Conservation (phyloP, 2,797 vertebrate genomes). For the Capromys pilorides region DNA sequence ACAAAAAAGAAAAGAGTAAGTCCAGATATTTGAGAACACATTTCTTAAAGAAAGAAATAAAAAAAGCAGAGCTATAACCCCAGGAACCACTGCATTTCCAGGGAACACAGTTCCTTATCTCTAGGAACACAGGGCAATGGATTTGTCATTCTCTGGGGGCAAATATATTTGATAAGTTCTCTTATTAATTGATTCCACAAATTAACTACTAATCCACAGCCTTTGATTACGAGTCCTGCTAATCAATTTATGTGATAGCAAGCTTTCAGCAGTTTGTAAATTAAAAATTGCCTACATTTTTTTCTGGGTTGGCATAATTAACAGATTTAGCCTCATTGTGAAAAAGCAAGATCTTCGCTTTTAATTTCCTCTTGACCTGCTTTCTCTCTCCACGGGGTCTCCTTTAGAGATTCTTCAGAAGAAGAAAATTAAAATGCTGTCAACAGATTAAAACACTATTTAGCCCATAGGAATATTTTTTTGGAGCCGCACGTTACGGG, state of each 20-base stretch:
- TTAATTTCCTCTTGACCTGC: slow-evolving; percentile 85
- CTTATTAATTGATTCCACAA: slow-evolving; percentile 85
- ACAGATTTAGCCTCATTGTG: slow-evolving; percentile 74
- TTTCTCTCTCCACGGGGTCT: slow-evolving; percentile 68
- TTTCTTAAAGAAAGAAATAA: slow-evolving; percentile 55
- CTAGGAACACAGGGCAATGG: slow-evolving; percentile 51
- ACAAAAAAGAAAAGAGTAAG: slow-evolving; percentile 51
- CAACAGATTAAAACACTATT: slow-evolving; percentile 66
- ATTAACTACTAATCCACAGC: slow-evolving; percentile 82
- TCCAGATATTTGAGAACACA: background rate
- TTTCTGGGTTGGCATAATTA: slow-evolving; percentile 79
- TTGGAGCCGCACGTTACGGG: slow-evolving; percentile 26
- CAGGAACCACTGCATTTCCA: slow-evolving; percentile 50
- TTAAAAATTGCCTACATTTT: slow-evolving; percentile 74
- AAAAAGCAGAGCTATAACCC: background rate
- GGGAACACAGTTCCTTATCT: slow-evolving; percentile 77
- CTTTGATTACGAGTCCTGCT: slow-evolving; percentile 82
- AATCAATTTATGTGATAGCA: slow-evolving; percentile 85
- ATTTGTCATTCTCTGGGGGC: slow-evolving; percentile 69
- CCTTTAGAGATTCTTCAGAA: slow-evolving; percentile 79
- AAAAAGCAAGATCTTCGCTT: slow-evolving; percentile 78
- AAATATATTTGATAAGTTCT: slow-evolving; percentile 76
- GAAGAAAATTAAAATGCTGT: slow-evolving; percentile 82
- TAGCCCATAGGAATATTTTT: slow-evolving; percentile 77
- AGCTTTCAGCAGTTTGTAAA: slow-evolving; percentile 78